Evolutionary conservation across 2,888 invertebrate species (phyloP), one percentile per base, ranked within the genome.

Genomic region (Emmelina monodactyla): DNA sequence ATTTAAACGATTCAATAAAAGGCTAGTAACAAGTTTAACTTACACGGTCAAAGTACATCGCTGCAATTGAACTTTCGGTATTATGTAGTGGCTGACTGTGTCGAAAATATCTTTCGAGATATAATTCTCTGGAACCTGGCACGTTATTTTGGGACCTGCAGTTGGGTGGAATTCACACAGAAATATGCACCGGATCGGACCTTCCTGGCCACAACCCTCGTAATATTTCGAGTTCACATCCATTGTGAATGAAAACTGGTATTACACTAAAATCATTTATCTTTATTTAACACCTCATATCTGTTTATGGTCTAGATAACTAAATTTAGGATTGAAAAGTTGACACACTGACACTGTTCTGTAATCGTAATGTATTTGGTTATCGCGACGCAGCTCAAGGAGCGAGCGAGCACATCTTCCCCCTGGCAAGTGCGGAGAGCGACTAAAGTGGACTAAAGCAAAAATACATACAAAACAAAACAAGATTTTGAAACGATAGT

Each of bases 31-130:
- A n/a, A n/a, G n/a, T n/a, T n/a, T n/a, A n/a, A 82, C 88, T 83
- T 82, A 91, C 87, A 92, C 87, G 39, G 91, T 91, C 50, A 92
- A 83, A 16, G 89, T 87, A 57, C 89, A 87, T 49, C 88, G 79
- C 54, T 91, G 88, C 2, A 92, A 75, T 55, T 92, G 89, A 34
- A 87, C 86, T 71, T 92, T 92, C 4, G 92, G 91, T 58, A 93
- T 92, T 38, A 92, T 88, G 59, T 91, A 92, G 48, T 88, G 88
- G 61, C 88, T 89, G 38, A 92, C 86, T 33, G 88, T 86, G 65
- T 92, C 91, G 68, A 92, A 92, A 38, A 86, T 85, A 52, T 91
- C 91, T 68, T 91, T 91, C 0, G 88, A 86, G 43, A 92, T 86
- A 58, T 85, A 88, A 58, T 89, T 87, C 47, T 87, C 86, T 33